phyloP scores from a whole-genome alignment of 1,140 invertebrate species.

The Drosophila arawakana region DNA sequence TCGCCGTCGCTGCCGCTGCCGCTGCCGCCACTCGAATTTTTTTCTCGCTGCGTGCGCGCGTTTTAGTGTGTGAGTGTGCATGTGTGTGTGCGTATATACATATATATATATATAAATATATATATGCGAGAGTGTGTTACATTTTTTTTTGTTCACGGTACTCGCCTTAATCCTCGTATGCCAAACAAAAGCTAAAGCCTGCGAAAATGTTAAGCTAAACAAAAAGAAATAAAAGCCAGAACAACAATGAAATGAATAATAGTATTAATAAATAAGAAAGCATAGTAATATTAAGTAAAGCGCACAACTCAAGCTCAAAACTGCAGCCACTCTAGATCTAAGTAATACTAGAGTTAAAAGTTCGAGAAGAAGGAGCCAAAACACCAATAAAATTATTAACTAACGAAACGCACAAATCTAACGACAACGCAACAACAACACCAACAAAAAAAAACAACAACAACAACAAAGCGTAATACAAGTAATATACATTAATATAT shows the following conservation, averaged over 20 bases:
- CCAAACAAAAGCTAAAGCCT: slow-evolving; percentile 39
- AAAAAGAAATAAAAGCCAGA: not conserved
- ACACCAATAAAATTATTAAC: not conserved
- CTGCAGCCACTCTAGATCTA: slow-evolving; percentile 23
- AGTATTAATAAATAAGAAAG: slow-evolving; percentile 15
- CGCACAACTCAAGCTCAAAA: slow-evolving; percentile 57
- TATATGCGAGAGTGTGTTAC: slow-evolving; percentile 51
- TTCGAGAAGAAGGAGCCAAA: not conserved
- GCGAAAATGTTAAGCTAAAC: slow-evolving; percentile 24
- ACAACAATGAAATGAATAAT: slow-evolving; percentile 10
- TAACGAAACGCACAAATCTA: slow-evolving; percentile 43
- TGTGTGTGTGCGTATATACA: slow-evolving; percentile 31
- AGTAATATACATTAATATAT: slow-evolving; percentile 4
- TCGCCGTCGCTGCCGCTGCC: slow-evolving; percentile 22
- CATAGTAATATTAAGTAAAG: slow-evolving; percentile 44
- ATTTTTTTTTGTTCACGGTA: slow-evolving; percentile 51
- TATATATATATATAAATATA: not conserved
- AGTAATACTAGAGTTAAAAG: not conserved
- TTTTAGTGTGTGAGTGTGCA: slow-evolving; percentile 38
- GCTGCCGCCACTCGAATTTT: slow-evolving; percentile 46
- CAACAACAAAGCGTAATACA: slow-evolving; percentile 7
- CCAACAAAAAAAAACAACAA: not conserved
- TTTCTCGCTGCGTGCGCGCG: slow-evolving; percentile 46
- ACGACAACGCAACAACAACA: slow-evolving; percentile 20
- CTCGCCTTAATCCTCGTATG: slow-evolving; percentile 43